Conservation (phyloP, 2,888 invertebrate species). For the Cyclophora albipunctata region DNA sequence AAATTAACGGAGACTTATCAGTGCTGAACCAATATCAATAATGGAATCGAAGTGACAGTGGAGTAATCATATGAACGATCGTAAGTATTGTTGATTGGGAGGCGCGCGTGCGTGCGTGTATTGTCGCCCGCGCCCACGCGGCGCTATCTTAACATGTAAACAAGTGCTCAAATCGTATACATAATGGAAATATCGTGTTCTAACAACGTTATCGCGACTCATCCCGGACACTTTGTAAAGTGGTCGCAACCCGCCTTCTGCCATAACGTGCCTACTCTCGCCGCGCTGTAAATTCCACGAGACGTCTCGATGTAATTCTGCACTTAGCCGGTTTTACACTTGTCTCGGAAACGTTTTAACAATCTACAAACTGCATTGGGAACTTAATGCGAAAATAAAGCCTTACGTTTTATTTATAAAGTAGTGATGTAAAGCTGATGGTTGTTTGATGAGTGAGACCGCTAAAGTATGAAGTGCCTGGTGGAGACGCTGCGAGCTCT, state of each 20-base stretch:
- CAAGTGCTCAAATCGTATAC: slow-evolving; percentile 74
- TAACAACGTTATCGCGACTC: slow-evolving; percentile 73
- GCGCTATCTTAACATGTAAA: slow-evolving; percentile 69
- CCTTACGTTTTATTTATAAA: slow-evolving; percentile 18
- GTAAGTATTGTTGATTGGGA: slow-evolving; percentile 3
- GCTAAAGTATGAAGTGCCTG: slow-evolving; percentile 27
- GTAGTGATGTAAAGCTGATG: slow-evolving; percentile 17
- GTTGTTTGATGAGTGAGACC: slow-evolving; percentile 7
- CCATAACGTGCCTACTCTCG: slow-evolving; percentile 39
- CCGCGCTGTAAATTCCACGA: slow-evolving; percentile 42
- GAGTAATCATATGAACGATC: no score
- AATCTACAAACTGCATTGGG: slow-evolving; percentile 25
- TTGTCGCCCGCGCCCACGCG: slow-evolving; percentile 39
- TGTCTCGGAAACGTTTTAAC: slow-evolving; percentile 20
- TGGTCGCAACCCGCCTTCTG: slow-evolving; percentile 56
- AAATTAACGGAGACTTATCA: no score
- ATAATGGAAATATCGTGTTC: slow-evolving; percentile 76
- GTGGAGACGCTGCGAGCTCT: slow-evolving; percentile 28
- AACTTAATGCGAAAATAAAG: slow-evolving; percentile 42
- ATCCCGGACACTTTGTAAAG: slow-evolving; percentile 74
- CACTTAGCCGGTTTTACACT: slow-evolving; percentile 46
- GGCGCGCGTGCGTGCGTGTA: slow-evolving; percentile 36
- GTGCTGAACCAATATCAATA: no score
- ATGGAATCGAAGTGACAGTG: no score
- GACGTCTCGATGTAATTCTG: slow-evolving; percentile 45